Conservation (phyloP, 2,888 invertebrate genomes). For the Itoplectis maculator region DNA sequence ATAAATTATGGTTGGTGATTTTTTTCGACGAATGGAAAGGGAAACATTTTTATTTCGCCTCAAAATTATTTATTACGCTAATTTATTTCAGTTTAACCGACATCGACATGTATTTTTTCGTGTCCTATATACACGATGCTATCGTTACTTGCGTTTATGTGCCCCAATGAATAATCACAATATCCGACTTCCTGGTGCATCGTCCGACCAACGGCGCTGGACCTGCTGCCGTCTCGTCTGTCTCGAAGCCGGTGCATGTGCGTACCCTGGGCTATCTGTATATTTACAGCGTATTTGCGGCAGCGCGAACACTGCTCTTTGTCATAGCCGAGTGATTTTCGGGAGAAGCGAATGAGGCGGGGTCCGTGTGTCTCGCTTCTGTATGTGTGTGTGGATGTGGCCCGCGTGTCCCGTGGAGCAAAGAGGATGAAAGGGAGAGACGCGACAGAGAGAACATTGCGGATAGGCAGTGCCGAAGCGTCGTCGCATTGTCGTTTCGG, state of each 20-base stretch:
- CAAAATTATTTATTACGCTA: neutral
- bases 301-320: constrained; percentile 82
- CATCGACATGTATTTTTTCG: neutral
- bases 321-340: constrained; percentile 81
- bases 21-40: no score
- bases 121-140: neutral
- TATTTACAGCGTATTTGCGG: constrained; percentile 82
- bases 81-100: neutral
- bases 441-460: constrained; percentile 68
- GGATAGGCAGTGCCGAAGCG: constrained; percentile 78
- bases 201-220: constrained; percentile 16
- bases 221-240: constrained; percentile 40
- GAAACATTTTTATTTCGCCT: neutral
- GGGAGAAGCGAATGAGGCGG: constrained; percentile 72
- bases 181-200: constrained; percentile 47
- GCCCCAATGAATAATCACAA: neutral
- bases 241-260: constrained; percentile 24
- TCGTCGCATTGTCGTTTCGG: constrained; percentile 77
- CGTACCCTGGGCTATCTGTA: constrained; percentile 48
- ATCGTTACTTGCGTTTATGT: constrained; percentile 6
- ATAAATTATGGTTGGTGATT: no score
- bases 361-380: constrained; percentile 23
- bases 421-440: constrained; percentile 56
- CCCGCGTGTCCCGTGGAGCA: constrained; percentile 47
- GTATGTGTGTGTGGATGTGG: constrained; percentile 18